Conservation (phyloP, 1,140 invertebrate species). For the Cydia amplana region DNA sequence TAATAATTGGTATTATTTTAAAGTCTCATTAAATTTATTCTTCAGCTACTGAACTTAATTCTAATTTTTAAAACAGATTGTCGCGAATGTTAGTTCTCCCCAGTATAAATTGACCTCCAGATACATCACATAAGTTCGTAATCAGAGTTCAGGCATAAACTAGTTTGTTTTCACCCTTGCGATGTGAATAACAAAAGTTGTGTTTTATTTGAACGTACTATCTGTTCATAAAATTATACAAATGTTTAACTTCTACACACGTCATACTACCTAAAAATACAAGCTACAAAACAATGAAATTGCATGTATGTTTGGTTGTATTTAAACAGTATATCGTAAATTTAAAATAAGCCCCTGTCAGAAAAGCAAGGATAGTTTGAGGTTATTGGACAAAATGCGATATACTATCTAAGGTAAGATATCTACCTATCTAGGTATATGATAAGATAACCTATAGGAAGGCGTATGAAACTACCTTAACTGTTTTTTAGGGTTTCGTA, state of each 20-base stretch:
- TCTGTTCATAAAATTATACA: not conserved
- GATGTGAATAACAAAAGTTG: too few relatives aligned
- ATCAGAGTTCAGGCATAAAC: not conserved
- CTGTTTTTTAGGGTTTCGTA: too few relatives aligned
- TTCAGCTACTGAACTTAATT: not conserved
- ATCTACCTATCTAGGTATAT: too few relatives aligned
- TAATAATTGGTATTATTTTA: too few relatives aligned
- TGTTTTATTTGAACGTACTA: not conserved
- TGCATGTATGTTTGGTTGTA: not conserved
- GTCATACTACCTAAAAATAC: not conserved
- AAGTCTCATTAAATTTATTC: too few relatives aligned
- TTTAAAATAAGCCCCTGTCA: constrained; percentile 26
- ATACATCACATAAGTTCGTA: not conserved
- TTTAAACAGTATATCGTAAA: constrained; percentile 11
- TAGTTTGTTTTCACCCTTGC: not conserved
- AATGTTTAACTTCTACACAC: not conserved
- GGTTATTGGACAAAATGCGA: constrained; percentile 25
- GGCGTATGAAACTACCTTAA: not conserved
- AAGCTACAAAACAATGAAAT: not conserved
- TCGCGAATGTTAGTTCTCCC: not conserved
- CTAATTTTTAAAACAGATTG: not conserved
- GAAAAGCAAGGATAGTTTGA: not conserved
- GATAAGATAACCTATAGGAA: constrained; percentile 25
- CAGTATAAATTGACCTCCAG: not conserved
- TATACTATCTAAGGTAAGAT: not conserved